Evolutionary conservation across 2,797 vertebrate genomes (phyloP), one percentile per base, ranked within the genome.

Genomic region (Rhinatrema bivittatum): DNA sequence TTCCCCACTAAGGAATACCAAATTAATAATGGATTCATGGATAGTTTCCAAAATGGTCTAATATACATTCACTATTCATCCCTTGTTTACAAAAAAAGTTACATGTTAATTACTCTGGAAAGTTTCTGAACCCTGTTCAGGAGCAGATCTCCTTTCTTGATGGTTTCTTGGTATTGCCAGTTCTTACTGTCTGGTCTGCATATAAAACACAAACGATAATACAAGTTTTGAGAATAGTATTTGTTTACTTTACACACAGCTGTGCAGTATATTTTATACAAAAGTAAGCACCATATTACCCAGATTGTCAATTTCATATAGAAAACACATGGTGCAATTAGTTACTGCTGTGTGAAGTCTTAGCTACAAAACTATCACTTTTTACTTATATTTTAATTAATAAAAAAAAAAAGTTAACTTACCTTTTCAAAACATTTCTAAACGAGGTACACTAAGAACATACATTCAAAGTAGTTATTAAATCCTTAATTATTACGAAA

Each of bases 111-210:
- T 45, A 97, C 96, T 78, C 96, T 73, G 15, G 96, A 98, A 62
- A 97, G 84, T 68, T 99, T 99, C 70, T 99, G 96, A 71, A 99
- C 95, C 86, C 96, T 84, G 72, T 99, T 99, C 64, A 99, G 85
- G 65, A 98, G 82, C 68, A 98, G 64, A 62, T 98, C 96, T 14
- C 96, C 95, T 68, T 94, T 99, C 84, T 98, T 99, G 75, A 99
- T 99, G 59, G 91, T 99, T 80, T 98, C 96, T 72, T 99, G 96
- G 77, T 99, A 99, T 74, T 98, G 96, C 96, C 96, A 99, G 64
- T 98, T 99, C 87, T 99, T 99, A 78, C 95, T 98, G 50, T 99
- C 96, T 5, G 96, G 95, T 77, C 94, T 99, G 68, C 7, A 59
- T 72, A 61, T 46, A 49, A 5, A 7, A 5, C 5, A 30, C 37